Evolutionary conservation across 2,888 invertebrate genomes (phyloP).

Genomic region (Pristionchus maxplancki): DNA sequence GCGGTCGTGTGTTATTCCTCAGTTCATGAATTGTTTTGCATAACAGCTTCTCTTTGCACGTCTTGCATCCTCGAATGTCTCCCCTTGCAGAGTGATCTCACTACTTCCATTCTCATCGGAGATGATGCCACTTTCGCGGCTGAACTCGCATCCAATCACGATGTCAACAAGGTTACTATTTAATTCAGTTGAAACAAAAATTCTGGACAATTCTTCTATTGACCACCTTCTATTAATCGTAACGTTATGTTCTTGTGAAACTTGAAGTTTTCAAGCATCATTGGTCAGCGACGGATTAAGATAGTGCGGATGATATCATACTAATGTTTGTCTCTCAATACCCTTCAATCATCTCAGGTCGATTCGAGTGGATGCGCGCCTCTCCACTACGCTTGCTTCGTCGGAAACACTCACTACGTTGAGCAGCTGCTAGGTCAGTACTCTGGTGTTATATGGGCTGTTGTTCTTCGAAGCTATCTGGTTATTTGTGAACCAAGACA

Average conservation of each 20-base stretch:
- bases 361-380: slow-evolving; percentile 47
- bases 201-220: no score
- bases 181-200: neutral
- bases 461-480: no score
- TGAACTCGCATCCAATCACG: neutral
- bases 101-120: slow-evolving; percentile 40
- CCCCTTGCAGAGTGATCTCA: slow-evolving; percentile 48
- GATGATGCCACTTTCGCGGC: slow-evolving; percentile 14
- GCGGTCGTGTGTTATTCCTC: slow-evolving; percentile 30
- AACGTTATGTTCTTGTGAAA: neutral
- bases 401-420: slow-evolving; percentile 42
- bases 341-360: slow-evolving; percentile 1
- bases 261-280: neutral
- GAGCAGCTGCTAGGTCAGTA: slow-evolving; percentile 40
- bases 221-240: no score
- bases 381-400: slow-evolving; percentile 50
- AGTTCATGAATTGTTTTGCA: slow-evolving; percentile 15
- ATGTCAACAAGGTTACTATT: slow-evolving; percentile 49
- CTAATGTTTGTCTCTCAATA: neutral
- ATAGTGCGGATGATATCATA: neutral
- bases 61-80: neutral
- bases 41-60: neutral
- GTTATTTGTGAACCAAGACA: no score
- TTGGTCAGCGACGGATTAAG: neutral
- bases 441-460: no score